Evolutionary conservation across 2,113 vertebrate genomes (phyloP), one percentile per base, ranked within the genome.

Genomic region (Rattus norvegicus): DNA sequence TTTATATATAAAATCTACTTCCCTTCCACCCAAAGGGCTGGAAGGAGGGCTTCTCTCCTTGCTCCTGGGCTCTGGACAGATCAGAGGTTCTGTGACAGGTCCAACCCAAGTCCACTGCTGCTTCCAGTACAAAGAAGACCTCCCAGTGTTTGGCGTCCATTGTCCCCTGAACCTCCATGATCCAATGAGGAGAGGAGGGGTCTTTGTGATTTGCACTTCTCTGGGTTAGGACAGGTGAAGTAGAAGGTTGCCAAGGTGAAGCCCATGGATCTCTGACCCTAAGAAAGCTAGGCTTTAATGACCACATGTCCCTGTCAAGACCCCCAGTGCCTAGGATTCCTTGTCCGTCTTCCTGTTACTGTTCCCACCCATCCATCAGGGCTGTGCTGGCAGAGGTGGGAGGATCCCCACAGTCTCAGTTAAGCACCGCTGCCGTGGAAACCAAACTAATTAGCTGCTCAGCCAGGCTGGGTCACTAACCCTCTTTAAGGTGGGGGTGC

Each of bases 361-460:
- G 3, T 67, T 91, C 30, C 75, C 33, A 87, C 72, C 54, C 76
- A 76, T 67, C n/a, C 0, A 20, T 91, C 52, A 26, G 88, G 80
- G 69, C 69, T 72, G 19, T 10, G 20, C 81, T 85, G 89, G 56
- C 47, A 43, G 91, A 93, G 89, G 94, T 83, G 69, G 94, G 93
- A 89, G 92, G 95, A 84, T 76, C 79, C 87, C 79, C 7, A 17
- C 73, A 56, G 95, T 93, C 93, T 93, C 97, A 96, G 97, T 97
- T 95, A 97, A 96, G 84, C 89, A 26, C 84, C 2, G 95, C 83
- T 97, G 90, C 95, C 16, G 16, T 94, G 95, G 96, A 97, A 98
- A 97, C 97, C 84, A 88, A 93, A 90, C 94, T 97, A 95, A 96
- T 94, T 94, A 98, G 92, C 83, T 63, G 63, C 73, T 17, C 0